Evolutionary conservation across 2,113 vertebrate species (phyloP).

Genomic region (Numida meleagris): DNA sequence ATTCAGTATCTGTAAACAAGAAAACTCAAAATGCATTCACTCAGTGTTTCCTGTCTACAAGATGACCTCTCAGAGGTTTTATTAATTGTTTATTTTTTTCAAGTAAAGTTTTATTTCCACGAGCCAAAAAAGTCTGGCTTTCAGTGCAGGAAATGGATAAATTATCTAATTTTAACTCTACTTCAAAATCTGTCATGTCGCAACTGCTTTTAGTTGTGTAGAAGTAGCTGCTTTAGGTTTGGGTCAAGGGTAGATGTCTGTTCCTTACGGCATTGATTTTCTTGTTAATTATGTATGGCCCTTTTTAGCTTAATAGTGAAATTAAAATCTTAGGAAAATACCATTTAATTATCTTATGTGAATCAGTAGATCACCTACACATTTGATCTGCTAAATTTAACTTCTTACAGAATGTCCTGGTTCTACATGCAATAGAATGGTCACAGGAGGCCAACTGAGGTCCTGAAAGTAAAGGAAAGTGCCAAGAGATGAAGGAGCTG

Average conservation of each 20-base stretch:
- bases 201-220: not conserved
- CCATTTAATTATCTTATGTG: not conserved
- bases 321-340: not conserved
- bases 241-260: not conserved
- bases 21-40: not conserved
- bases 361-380: not conserved
- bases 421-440: not conserved
- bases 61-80: not conserved
- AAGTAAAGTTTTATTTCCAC: not conserved
- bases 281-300: not conserved
- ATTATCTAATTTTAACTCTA: not conserved
- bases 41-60: not conserved
- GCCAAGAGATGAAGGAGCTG: not conserved
- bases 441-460: not conserved
- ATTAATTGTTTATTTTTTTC: not conserved
- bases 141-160: not conserved
- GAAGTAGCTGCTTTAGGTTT: not conserved
- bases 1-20: not conserved
- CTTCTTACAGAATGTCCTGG: conserved; percentile 20
- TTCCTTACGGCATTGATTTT: not conserved
- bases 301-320: not conserved
- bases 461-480: conserved; percentile 36
- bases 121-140: not conserved
- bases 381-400: conserved; percentile 28
- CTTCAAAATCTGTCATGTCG: not conserved